Conservation (phyloP, 2,797 vertebrate species). For the Ara ararauna region DNA sequence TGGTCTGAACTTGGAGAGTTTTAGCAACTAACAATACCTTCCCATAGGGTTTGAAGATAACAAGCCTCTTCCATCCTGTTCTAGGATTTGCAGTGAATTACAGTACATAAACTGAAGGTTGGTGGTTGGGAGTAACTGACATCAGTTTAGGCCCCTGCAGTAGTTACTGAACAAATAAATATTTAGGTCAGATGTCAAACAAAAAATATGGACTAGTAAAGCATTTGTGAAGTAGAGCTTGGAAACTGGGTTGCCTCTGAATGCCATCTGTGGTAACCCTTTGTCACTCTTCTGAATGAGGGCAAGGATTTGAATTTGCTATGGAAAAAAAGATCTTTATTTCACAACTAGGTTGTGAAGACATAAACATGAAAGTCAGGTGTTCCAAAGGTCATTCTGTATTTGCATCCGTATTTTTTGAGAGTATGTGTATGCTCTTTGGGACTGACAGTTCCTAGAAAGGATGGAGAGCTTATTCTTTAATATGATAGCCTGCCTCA, state of each 20-base stretch:
- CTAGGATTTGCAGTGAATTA: no score
- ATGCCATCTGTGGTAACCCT: neutral
- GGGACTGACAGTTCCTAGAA: conserved; percentile 14
- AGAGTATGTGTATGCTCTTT: neutral
- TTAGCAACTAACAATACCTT: no score
- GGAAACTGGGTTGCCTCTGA: neutral
- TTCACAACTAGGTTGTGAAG: neutral
- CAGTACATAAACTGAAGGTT: no score
- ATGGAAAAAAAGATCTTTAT: neutral
- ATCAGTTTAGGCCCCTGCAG: no score
- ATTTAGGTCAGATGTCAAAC: neutral
- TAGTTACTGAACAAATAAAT: no score
- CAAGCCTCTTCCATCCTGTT: no score
- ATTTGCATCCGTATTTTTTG: neutral
- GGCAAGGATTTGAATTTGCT: neutral
- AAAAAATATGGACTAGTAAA: neutral
- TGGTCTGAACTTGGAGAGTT: neutral
- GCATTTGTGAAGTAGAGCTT: neutral
- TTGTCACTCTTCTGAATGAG: neutral
- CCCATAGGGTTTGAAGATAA: no score
- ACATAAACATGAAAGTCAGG: neutral
- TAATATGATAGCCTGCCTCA: neutral
- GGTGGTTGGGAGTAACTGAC: no score
- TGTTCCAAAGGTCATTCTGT: neutral
- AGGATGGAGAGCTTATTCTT: neutral